Conservation (phyloP, 2,797 vertebrate genomes). For the Cuculus canorus region DNA sequence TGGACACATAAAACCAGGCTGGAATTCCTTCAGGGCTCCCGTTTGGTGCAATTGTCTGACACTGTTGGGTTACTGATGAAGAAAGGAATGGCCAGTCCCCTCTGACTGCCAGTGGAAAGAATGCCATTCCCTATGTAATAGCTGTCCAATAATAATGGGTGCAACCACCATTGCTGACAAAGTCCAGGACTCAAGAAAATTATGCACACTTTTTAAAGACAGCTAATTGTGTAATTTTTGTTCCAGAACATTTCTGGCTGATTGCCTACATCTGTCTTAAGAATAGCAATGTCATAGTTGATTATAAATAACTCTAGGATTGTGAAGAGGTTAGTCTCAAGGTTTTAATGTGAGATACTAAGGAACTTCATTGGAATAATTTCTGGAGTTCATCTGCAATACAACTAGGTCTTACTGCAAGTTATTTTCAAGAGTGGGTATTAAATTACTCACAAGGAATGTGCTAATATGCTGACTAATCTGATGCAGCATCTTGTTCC, state of each 20-base stretch:
- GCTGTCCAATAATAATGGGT: not conserved
- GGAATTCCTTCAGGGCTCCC: not conserved
- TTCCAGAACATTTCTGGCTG: not conserved
- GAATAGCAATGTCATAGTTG: accelerated
- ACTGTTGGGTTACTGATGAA: not conserved
- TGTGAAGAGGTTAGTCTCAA: not conserved
- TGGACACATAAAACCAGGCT: not conserved
- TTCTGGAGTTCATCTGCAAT: not conserved
- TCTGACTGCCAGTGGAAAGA: conserved; percentile 29
- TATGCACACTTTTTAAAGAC: not conserved
- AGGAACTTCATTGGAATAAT: not conserved
- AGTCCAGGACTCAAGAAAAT: not conserved
- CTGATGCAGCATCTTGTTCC: not conserved
- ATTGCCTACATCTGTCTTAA: not conserved
- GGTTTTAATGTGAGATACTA: not conserved
- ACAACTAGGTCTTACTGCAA: not conserved
- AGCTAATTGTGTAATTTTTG: not conserved
- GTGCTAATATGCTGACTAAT: not conserved
- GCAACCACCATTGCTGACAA: not conserved
- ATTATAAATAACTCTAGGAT: not conserved
- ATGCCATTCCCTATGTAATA: not conserved
- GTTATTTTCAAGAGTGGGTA: not conserved
- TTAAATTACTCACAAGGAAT: not conserved
- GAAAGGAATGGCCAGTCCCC: conserved; percentile 13
- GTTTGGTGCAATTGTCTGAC: not conserved